Percentiles rank a stretch among this genome's conserved stretches.
These are phyloP conservation scores for Podarcis lilfordi DNA, from an alignment of 2,797 vertebrate species.

Conservation along the genomic window DNA sequence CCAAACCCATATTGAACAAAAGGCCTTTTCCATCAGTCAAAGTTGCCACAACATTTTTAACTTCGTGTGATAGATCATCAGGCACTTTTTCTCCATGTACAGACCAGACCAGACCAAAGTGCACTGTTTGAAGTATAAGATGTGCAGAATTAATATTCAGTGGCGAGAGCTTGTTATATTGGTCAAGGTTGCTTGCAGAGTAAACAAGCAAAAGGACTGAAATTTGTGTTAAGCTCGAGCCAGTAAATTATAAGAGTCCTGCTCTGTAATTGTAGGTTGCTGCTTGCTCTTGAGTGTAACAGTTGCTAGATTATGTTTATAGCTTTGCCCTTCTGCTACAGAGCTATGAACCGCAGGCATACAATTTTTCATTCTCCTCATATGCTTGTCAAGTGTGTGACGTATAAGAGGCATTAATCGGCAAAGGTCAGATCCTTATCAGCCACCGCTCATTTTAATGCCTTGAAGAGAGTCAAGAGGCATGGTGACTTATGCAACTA, in stretches of 20 bases:
- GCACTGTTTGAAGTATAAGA: neutral
- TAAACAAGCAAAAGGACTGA: neutral
- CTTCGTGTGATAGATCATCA: neutral
- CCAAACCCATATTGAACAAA: too few relatives aligned
- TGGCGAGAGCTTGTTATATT: constrained; percentile 21
- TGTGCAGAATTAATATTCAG: constrained; percentile 15
- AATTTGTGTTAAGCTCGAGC: neutral
- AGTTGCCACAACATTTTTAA: too few relatives aligned
- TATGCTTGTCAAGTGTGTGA: neutral
- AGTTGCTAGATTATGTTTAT: constrained; percentile 12
- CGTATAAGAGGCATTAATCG: neutral
- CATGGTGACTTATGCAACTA: neutral
- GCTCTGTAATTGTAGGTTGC: neutral
- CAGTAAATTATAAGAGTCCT: constrained; percentile 5
- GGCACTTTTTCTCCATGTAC: neutral
- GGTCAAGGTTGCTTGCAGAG: neutral
- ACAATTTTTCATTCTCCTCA: neutral
- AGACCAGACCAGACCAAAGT: neutral
- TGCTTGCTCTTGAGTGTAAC: neutral
- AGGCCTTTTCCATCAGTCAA: too few relatives aligned
- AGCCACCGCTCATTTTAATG: neutral
- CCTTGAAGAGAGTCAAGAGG: neutral
- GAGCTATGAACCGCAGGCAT: neutral
- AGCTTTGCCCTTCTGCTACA: neutral
- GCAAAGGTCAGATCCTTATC: neutral